A percentile compares a stretch with the other conserved stretches of the same genome.
Conservation (phyloP, 2,888 invertebrate species). For the Cheilosia pagana region DNA sequence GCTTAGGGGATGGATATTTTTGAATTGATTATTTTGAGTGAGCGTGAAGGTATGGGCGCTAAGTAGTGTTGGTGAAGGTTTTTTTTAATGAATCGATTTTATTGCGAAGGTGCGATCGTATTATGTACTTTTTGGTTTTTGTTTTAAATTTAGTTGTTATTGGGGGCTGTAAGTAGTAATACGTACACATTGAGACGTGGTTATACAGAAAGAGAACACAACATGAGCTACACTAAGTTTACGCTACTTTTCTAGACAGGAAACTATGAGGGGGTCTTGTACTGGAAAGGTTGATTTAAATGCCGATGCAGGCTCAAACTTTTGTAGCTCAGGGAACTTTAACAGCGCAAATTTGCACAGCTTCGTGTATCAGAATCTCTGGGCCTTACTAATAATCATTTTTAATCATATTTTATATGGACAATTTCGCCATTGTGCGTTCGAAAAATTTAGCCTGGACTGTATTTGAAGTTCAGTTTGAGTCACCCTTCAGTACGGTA, state of each 20-base stretch:
- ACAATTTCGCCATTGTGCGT: no score
- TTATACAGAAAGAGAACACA: constrained; percentile 30
- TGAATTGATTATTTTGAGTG: constrained; percentile 13
- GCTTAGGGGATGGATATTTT: not conserved
- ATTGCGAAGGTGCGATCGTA: constrained; percentile 26
- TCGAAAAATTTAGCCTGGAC: no score
- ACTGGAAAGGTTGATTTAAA: constrained; percentile 13
- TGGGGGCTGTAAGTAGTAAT: constrained; percentile 46
- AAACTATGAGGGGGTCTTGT: constrained; percentile 1
- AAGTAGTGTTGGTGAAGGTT: constrained; percentile 25
- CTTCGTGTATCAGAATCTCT: no score
- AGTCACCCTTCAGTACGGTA: no score
- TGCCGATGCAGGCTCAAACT: no score
- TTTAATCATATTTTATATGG: no score
- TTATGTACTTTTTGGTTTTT: constrained; percentile 29
- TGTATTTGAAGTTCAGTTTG: no score
- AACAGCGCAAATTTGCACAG: no score
- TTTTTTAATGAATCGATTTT: constrained; percentile 28
- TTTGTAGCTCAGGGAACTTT: no score
- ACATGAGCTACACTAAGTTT: constrained; percentile 6
- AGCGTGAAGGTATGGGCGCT: constrained; percentile 32
- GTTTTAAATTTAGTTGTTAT: constrained; percentile 35
- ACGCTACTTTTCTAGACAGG: constrained; percentile 1
- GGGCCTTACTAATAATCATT: no score
- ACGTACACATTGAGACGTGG: constrained; percentile 31